Conservation (phyloP, 1,140 invertebrate genomes). For the Musca domestica region DNA sequence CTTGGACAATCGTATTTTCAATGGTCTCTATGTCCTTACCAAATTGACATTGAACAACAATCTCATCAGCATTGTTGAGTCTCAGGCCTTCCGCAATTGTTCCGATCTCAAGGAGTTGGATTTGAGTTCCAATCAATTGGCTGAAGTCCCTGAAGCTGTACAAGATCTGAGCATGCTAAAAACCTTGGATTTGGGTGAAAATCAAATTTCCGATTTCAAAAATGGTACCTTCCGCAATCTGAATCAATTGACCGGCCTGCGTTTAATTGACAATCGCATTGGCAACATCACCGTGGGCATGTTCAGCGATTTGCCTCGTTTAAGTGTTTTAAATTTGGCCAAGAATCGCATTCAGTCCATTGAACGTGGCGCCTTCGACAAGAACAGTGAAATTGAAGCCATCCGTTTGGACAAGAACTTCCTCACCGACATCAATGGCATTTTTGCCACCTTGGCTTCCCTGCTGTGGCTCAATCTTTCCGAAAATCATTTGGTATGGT, state of each 20-base stretch:
- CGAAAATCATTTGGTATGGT: constrained; percentile 76
- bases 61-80: constrained; percentile 67
- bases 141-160: constrained; percentile 70
- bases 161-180: constrained; percentile 72
- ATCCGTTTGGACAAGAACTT: constrained; percentile 77
- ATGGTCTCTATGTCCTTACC: constrained; percentile 79
- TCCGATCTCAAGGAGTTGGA: constrained; percentile 77
- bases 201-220: constrained; percentile 70
- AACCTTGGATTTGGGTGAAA: constrained; percentile 79
- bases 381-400: constrained; percentile 73
- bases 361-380: constrained; percentile 72
- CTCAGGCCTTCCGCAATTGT: constrained; percentile 78
- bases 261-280: constrained; percentile 79
- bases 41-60: constrained; percentile 78
- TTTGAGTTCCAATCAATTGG: constrained; percentile 76
- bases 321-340: constrained; percentile 79
- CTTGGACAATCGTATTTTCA: constrained; percentile 72
- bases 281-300: constrained; percentile 70
- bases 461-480: constrained; percentile 81
- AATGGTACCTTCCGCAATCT: constrained; percentile 73
- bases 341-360: constrained; percentile 76
- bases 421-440: constrained; percentile 71
- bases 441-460: constrained; percentile 72
- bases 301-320: constrained; percentile 67
- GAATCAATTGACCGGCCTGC: constrained; percentile 72